Conservation (phyloP, 2,113 vertebrate species). For the Corythornis cristatus region DNA sequence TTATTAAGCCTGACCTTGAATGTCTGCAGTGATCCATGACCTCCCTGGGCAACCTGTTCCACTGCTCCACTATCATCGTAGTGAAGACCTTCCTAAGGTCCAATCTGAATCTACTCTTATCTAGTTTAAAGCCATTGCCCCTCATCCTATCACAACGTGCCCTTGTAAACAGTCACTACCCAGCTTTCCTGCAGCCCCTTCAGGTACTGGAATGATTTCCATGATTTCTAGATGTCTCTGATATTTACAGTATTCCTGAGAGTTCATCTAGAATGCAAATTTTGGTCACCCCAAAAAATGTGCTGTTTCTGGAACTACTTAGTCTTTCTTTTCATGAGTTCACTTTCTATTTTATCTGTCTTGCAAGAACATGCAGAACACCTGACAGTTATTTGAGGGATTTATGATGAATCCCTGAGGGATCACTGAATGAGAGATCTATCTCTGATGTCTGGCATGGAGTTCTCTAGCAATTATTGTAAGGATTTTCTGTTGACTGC, state of each 20-base stretch:
- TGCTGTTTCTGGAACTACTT: not conserved
- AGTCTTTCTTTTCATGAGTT: not conserved
- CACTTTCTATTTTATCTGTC: not conserved
- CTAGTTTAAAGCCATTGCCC: too few species aligned
- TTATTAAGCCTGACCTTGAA: too few species aligned
- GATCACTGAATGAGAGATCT: not conserved
- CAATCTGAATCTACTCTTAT: too few species aligned
- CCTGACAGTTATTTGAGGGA: not conserved
- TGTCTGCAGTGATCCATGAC: too few species aligned
- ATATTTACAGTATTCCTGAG: not conserved
- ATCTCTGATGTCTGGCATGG: not conserved
- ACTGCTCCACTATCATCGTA: too few species aligned
- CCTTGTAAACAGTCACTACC: too few species aligned
- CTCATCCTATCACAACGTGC: too few species aligned
- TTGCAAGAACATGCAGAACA: not conserved
- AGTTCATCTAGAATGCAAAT: not conserved
- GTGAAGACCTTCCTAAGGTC: too few species aligned
- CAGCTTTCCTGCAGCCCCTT: too few species aligned
- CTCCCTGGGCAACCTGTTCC: too few species aligned
- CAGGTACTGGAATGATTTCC: too few species aligned
- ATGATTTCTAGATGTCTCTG: not conserved
- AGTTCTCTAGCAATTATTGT: not conserved
- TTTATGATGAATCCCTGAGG: not conserved
- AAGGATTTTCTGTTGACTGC: conserved; percentile 18
- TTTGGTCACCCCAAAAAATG: not conserved